Base-by-base conservation (phyloP, 2,888 invertebrate species). In the Deroplatys truncata region DNA sequence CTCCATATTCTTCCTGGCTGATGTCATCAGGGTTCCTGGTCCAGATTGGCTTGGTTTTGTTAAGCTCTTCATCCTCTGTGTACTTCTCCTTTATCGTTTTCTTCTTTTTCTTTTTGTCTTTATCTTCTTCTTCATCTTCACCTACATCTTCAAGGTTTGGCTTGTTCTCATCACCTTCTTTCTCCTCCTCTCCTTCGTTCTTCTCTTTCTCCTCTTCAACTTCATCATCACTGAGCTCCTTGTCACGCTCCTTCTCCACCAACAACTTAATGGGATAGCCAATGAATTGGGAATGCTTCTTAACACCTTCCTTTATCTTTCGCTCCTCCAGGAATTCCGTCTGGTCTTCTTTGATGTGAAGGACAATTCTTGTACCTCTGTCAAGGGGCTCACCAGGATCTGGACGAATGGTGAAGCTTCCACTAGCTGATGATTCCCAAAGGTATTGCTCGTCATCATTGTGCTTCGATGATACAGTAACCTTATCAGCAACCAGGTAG, bases 261-360 rank as follows among this genome's bases (percentile, higher is more conserved):
- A 98, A 93, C 92, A 99, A 94, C 93, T 98, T 98, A 94, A 99
- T 99, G 15, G 99, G 99, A 93, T 99, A 99, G 86, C 99, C 99
- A 93, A 99, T 99, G 94, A 99, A 99, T 94, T 99, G 99, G 0
- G 98, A 98, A 94, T 99, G 99, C 93, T 99, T 99, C 96, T 99
- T 99, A 43, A 99, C 98, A 88, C 99, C 97, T 92, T 99, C 98
- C 93, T 99, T 99, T 92, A 99, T 96, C 92, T 98, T 98, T 92
- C 96, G 95, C 93, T 99, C 99, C 93, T 99, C 99, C 91, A 99
- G 94, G 93, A 98, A 99, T 92, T 99, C 99, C 0, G 96, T 95
- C 92, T 99, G 97, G 93, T 99, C 99, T 93, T 99, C 99, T 94
- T 99, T 99, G 92, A 99, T 95, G 95, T 97, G 96, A 89, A 99